phyloP scores from a whole-genome alignment of 2,888 invertebrate genomes.

The Leptopilina syphax region DNA sequence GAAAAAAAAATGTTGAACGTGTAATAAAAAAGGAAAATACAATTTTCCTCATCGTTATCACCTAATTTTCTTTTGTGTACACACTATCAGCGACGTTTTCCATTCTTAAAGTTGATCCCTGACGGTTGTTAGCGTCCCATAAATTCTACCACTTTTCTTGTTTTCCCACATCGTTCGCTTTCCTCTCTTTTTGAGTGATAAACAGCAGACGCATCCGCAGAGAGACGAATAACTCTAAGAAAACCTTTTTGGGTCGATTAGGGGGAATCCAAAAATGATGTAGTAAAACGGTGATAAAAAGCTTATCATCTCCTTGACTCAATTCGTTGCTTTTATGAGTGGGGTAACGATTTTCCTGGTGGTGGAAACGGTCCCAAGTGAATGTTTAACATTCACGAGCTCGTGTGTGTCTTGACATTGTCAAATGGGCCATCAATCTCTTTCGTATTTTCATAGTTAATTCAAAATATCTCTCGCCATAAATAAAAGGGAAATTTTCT shows the following conservation, averaged over 20 bases:
- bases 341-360: conserved; percentile 12
- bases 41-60: neutral
- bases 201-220: neutral
- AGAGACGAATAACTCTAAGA: neutral
- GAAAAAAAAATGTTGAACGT: neutral
- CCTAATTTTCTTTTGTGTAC: neutral
- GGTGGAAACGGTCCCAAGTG: neutral
- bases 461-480: neutral
- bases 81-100: neutral
- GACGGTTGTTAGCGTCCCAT: conserved; percentile 21
- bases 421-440: neutral
- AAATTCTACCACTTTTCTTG: conserved; percentile 8
- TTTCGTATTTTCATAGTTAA: neutral
- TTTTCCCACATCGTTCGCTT: neutral
- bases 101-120: conserved; percentile 15
- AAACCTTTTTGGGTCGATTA: neutral
- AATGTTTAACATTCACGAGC: conserved; percentile 16
- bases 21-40: too few species aligned
- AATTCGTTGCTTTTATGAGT: conserved; percentile 24
- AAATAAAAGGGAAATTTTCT: neutral
- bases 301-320: conserved; percentile 28
- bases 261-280: conserved; percentile 8
- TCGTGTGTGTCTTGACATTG: neutral
- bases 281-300: conserved; percentile 8
- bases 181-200: neutral